Percentiles rank a stretch among this genome's conserved stretches.
Evolutionary conservation across 2,113 vertebrate genomes (phyloP).

Genomic region (Recurvirostra avosetta): DNA sequence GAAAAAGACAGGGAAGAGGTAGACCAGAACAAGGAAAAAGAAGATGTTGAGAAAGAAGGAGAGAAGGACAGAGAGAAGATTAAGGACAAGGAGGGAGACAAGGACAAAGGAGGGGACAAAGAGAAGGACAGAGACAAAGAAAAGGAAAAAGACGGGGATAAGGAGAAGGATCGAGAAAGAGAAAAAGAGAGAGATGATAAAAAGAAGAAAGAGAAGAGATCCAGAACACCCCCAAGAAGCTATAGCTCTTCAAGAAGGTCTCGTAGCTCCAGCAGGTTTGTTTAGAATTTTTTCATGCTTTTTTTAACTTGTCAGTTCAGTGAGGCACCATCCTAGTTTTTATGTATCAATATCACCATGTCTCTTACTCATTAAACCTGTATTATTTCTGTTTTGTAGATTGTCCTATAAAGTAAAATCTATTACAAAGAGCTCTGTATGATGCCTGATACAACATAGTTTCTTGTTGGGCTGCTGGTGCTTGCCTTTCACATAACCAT

Average conservation of each 20-base stretch:
- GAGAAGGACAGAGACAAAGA: conserved; percentile 51
- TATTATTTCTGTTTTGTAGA: background rate
- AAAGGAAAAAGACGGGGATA: conserved; percentile 52
- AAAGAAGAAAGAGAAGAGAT: conserved; percentile 81
- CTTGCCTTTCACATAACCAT: background rate
- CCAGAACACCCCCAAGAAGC: conserved; percentile 79
- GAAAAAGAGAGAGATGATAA: conserved; percentile 77
- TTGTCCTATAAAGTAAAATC: background rate
- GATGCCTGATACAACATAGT: background rate
- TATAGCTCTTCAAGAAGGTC: conserved; percentile 78
- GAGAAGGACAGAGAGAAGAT: conserved; percentile 45
- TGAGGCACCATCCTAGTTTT: background rate
- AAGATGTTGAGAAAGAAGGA: conserved; percentile 35
- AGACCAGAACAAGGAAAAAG: conserved; percentile 57
- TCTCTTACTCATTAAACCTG: background rate
- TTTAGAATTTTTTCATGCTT: background rate
- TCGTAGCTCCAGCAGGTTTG: conserved; percentile 84
- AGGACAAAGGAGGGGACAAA: conserved; percentile 41
- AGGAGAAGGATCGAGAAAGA: conserved; percentile 57
- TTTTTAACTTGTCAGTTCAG: background rate
- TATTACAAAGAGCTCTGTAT: background rate
- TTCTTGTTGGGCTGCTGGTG: background rate
- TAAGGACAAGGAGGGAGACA: conserved; percentile 56
- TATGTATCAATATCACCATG: background rate
- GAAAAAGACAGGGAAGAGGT: conserved; percentile 43